These are phyloP conservation scores for Ectemnius cavifrons DNA, from an alignment of 2,888 invertebrate genomes.

Conservation along the genomic window DNA sequence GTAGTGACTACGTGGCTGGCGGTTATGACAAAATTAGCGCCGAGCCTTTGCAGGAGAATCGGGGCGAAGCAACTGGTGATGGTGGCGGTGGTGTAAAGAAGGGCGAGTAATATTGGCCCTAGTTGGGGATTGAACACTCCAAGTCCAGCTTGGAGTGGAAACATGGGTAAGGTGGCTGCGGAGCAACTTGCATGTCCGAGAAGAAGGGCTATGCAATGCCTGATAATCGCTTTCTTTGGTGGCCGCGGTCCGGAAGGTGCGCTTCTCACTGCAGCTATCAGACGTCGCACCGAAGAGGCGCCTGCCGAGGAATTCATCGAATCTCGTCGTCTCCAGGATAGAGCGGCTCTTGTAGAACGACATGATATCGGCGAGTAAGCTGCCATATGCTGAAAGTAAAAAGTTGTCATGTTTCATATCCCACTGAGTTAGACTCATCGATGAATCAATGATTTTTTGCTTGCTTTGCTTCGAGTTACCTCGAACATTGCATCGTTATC, in stretches of 20 bases:
- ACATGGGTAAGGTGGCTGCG: slow-evolving; percentile 83
- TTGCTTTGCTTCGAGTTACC: slow-evolving; percentile 52
- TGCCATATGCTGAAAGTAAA: slow-evolving; percentile 77
- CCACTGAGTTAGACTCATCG: too few species aligned
- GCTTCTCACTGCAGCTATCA: slow-evolving; percentile 81
- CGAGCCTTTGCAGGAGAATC: slow-evolving; percentile 79
- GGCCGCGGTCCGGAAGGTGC: slow-evolving; percentile 73
- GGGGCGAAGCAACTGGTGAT: slow-evolving; percentile 77
- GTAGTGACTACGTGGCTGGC: slow-evolving; percentile 69
- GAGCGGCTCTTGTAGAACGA: slow-evolving; percentile 75
- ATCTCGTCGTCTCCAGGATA: slow-evolving; percentile 79
- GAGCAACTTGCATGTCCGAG: slow-evolving; percentile 82
- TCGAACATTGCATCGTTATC: slow-evolving; percentile 75
- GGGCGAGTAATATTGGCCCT: slow-evolving; percentile 76
- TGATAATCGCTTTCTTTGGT: slow-evolving; percentile 69
- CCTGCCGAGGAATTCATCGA: slow-evolving; percentile 80
- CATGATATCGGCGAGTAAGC: slow-evolving; percentile 83
- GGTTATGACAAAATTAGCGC: slow-evolving; percentile 78
- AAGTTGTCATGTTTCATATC: neutral
- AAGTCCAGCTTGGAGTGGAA: slow-evolving; percentile 80
- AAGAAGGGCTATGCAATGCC: slow-evolving; percentile 77
- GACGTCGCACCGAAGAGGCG: slow-evolving; percentile 85
- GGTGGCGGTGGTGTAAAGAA: slow-evolving; percentile 68
- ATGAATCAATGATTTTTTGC: too few species aligned
- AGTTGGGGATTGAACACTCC: slow-evolving; percentile 77